These are phyloP conservation scores for Calcarius lapponicus DNA, from an alignment of 2,797 vertebrate species.

Conservation along the genomic window DNA sequence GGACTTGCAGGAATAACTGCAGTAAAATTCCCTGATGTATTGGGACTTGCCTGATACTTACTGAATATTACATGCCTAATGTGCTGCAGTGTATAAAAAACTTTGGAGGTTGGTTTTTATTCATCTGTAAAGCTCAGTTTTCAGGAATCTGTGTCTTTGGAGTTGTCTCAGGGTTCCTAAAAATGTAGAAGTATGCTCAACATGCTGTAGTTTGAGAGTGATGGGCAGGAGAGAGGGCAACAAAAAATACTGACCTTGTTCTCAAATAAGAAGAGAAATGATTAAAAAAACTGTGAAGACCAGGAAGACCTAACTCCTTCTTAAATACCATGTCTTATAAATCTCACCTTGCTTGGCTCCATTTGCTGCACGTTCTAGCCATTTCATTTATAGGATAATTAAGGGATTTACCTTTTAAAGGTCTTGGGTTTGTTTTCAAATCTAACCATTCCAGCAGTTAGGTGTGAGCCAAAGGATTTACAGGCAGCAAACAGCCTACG, in stretches of 20 bases:
- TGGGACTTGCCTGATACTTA: not conserved
- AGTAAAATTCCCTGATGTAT: not conserved
- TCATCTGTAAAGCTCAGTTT: not conserved
- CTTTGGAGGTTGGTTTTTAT: not conserved
- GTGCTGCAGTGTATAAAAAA: not conserved
- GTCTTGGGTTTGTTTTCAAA: slow-evolving; percentile 37
- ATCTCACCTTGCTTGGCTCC: not conserved
- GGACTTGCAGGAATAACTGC: not conserved
- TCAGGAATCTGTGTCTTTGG: not conserved
- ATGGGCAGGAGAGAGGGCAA: not conserved
- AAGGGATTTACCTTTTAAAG: slow-evolving; percentile 57
- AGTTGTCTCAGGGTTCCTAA: not conserved
- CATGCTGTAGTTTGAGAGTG: not conserved
- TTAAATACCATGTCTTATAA: not conserved
- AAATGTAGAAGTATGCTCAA: fast-evolving
- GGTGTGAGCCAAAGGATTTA: slow-evolving; percentile 26
- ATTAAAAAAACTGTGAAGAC: not conserved
- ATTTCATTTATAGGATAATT: slow-evolving; percentile 46
- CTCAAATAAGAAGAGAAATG: not conserved
- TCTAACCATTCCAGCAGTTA: slow-evolving; percentile 2
- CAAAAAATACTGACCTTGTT: not conserved
- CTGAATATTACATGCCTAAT: not conserved
- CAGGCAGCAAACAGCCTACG: not conserved
- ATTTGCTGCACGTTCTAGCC: not conserved
- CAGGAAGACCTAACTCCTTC: not conserved